A percentile compares a stretch with the other conserved stretches of the same genome.
These are phyloP conservation scores for Lasius platythorax DNA, from an alignment of 2,888 invertebrate species.

Conservation along the genomic window DNA sequence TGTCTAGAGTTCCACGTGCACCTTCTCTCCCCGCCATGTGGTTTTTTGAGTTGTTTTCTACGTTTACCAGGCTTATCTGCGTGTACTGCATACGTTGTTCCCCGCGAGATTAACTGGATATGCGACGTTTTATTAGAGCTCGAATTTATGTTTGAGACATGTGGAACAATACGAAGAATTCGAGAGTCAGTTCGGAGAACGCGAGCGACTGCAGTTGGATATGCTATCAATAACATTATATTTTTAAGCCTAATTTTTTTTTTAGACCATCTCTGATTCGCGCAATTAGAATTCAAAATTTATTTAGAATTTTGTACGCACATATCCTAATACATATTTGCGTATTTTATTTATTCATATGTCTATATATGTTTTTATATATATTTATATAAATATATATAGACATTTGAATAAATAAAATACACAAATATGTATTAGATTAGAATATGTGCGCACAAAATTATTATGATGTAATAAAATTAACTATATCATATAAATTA, in stretches of 20 bases:
- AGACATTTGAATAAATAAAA: too few relatives aligned
- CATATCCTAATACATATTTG: too few relatives aligned
- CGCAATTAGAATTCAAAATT: neutral
- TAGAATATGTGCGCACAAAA: too few relatives aligned
- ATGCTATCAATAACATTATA: neutral
- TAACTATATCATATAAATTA: too few relatives aligned
- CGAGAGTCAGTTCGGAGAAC: slow-evolving; percentile 5
- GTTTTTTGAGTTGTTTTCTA: slow-evolving; percentile 40
- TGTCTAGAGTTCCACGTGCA: slow-evolving; percentile 38
- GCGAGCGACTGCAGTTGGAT: neutral
- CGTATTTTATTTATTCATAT: too few relatives aligned
- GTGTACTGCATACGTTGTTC: slow-evolving; percentile 36
- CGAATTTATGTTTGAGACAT: slow-evolving; percentile 33
- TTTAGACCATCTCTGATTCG: neutral
- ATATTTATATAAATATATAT: too few relatives aligned
- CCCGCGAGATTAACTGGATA: slow-evolving; percentile 50
- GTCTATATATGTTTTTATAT: too few relatives aligned
- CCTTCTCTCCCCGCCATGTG: slow-evolving; percentile 21
- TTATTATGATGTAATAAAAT: too few relatives aligned
- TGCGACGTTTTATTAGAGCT: slow-evolving; percentile 46
- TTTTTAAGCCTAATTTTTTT: neutral
- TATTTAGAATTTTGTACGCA: neutral
- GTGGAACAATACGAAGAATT: slow-evolving; percentile 20
- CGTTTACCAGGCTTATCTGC: slow-evolving; percentile 51
- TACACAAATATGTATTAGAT: too few relatives aligned